phyloP scores from a whole-genome alignment of 2,113 vertebrate genomes.

The Podocnemis expansa region DNA sequence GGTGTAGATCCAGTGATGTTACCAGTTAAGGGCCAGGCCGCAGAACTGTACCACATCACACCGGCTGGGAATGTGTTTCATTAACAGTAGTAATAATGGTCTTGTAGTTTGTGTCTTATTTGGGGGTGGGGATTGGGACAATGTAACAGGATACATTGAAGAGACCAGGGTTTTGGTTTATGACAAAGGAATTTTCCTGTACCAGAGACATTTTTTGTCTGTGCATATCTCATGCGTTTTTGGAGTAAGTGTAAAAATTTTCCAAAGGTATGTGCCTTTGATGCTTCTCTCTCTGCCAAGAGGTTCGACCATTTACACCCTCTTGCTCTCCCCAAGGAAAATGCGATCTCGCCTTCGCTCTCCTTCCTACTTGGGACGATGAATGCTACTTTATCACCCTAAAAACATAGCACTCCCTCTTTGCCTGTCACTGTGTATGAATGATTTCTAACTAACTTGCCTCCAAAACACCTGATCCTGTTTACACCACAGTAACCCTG shows the following conservation, averaged over 20 bases:
- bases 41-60: not conserved
- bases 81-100: not conserved
- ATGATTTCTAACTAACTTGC: not conserved
- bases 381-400: not conserved
- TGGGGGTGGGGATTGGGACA: not conserved
- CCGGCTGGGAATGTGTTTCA: not conserved
- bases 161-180: not conserved
- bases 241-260: not conserved
- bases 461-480: not conserved
- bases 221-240: not conserved
- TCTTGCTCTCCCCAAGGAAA: not conserved
- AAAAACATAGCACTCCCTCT: not conserved
- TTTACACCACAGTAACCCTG: not conserved
- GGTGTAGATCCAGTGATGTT: not conserved
- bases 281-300: accelerated
- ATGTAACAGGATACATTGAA: not conserved
- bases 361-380: not conserved
- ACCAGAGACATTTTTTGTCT: not conserved
- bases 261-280: not conserved
- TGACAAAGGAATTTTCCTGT: not conserved
- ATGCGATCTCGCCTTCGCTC: not conserved
- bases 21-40: not conserved
- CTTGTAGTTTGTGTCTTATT: not conserved
- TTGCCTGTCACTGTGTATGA: not conserved
- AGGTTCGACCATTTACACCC: not conserved